phyloP scores from a whole-genome alignment of 1,140 invertebrate genomes.

The Brachionus sp. region DNA sequence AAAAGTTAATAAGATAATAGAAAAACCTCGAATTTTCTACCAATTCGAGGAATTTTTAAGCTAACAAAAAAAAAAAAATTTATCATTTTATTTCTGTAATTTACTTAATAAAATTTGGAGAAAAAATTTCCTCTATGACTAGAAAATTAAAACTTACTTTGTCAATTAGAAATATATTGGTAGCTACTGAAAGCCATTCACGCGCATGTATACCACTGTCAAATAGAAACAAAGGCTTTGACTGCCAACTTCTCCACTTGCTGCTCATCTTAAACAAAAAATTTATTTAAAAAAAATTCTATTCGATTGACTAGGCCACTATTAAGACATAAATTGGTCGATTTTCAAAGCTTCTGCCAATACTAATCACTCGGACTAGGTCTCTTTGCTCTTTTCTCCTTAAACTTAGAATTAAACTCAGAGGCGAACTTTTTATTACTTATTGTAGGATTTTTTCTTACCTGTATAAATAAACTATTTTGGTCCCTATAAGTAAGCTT shows the following conservation, averaged over 20 bases:
- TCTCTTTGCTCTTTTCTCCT: too few species aligned
- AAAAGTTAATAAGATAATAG: too few species aligned
- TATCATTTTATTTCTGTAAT: too few species aligned
- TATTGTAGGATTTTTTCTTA: too few species aligned
- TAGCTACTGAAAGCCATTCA: constrained; percentile 32
- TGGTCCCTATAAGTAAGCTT: too few species aligned
- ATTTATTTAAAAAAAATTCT: not conserved
- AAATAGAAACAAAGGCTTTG: constrained; percentile 25
- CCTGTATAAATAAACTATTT: too few species aligned
- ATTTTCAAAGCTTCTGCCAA: constrained; percentile 23
- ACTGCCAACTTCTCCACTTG: not conserved
- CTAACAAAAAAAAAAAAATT: not conserved
- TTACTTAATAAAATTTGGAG: too few species aligned
- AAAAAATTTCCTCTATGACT: too few species aligned
- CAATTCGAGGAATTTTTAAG: too few species aligned
- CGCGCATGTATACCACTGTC: constrained; percentile 43
- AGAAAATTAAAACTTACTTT: not conserved
- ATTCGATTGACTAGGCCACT: not conserved
- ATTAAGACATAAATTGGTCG: not conserved
- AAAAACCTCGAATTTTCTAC: too few species aligned
- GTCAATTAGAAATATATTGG: constrained; percentile 17
- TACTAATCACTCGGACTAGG: not conserved
- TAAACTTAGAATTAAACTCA: too few species aligned
- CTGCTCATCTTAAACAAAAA: constrained; percentile 1
- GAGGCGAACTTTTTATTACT: too few species aligned